Evolutionary conservation across 1,140 invertebrate species (phyloP).

Genomic region (Leucophenga varia): DNA sequence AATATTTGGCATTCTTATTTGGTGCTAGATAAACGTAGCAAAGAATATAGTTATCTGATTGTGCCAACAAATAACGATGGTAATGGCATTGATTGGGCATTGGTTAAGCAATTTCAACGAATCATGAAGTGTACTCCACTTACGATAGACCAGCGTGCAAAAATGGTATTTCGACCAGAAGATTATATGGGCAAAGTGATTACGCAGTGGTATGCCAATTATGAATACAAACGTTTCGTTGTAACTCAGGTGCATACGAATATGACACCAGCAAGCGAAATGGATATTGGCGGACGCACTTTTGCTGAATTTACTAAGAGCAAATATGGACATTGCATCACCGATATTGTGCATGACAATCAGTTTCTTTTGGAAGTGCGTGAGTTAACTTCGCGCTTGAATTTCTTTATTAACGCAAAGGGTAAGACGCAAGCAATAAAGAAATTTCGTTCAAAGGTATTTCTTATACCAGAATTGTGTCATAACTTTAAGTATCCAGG

Average conservation of each 20-base stretch:
- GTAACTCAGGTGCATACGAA: constrained; percentile 82
- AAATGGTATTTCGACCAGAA: constrained; percentile 63
- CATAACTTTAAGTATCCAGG: constrained; percentile 81
- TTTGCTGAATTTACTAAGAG: constrained; percentile 81
- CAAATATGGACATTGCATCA: constrained; percentile 69
- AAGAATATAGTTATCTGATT: constrained; percentile 72
- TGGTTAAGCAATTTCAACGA: constrained; percentile 57
- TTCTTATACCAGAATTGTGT: constrained; percentile 88
- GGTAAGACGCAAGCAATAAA: constrained; percentile 15
- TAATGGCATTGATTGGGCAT: constrained; percentile 62
- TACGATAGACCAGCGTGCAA: constrained; percentile 58
- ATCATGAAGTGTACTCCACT: constrained; percentile 12
- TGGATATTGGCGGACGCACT: constrained; percentile 76
- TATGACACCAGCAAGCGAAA: constrained; percentile 73
- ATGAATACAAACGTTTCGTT: constrained; percentile 69
- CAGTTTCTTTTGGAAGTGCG: constrained; percentile 91
- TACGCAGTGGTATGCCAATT: constrained; percentile 80
- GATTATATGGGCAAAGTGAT: constrained; percentile 74
- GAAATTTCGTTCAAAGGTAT: constrained; percentile 37
- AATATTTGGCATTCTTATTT: constrained; percentile 77
- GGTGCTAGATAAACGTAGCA: constrained; percentile 64
- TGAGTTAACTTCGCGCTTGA: constrained; percentile 74
- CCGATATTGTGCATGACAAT: constrained; percentile 67
- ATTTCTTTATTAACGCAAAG: constrained; percentile 60
- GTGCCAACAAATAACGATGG: constrained; percentile 62